These are phyloP conservation scores for Eptesicus fuscus DNA, from an alignment of 2,113 vertebrate genomes.

Conservation along the genomic window DNA sequence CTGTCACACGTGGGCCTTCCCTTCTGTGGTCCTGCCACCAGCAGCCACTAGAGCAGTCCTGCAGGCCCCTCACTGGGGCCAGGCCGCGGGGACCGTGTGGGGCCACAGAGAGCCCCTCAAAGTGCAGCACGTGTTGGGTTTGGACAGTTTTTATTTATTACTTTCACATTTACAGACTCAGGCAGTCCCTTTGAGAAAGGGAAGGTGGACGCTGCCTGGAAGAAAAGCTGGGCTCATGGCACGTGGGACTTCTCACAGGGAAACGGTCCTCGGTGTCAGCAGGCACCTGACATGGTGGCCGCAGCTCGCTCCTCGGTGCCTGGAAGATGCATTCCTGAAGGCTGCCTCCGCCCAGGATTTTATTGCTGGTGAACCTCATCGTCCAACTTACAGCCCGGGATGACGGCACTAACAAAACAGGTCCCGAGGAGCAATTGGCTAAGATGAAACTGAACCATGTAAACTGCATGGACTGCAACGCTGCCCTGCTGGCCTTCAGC, in stretches of 20 bases:
- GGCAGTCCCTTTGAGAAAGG: slow-evolving; percentile 42
- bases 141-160: slow-evolving; percentile 71
- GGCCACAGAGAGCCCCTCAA: neutral
- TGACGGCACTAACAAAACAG: neutral
- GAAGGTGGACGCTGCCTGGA: neutral
- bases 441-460: neutral
- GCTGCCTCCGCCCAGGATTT: slow-evolving; percentile 19
- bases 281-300: neutral
- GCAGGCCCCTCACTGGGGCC: neutral
- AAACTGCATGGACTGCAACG: neutral
- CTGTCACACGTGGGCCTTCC: rapidly evolving
- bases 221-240: neutral
- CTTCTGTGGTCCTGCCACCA: rapidly evolving
- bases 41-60: neutral
- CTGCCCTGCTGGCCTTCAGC: neutral
- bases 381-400: neutral
- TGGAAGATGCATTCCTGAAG: neutral
- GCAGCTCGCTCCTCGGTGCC: neutral
- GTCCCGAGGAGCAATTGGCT: neutral
- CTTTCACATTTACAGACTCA: slow-evolving; percentile 57
- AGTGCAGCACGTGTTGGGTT: slow-evolving; percentile 35
- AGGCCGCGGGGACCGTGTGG: neutral
- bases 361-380: slow-evolving; percentile 80
- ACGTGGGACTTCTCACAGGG: neutral
- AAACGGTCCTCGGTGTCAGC: neutral